These are phyloP conservation scores for Delichon dasypus DNA, from an alignment of 2,797 vertebrate species.

Conservation along the genomic window DNA sequence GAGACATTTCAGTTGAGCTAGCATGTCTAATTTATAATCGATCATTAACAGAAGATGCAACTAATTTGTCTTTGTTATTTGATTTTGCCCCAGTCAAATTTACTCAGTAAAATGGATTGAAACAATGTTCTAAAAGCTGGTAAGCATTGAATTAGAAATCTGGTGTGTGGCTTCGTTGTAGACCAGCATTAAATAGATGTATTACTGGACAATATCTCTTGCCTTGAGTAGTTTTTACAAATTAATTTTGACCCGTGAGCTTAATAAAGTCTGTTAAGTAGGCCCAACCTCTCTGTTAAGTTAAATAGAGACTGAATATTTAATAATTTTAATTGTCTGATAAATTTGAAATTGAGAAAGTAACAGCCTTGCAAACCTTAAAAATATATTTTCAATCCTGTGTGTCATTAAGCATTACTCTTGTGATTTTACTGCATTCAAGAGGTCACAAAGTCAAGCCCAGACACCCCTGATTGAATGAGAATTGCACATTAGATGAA, in stretches of 20 bases:
- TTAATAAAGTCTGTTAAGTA: slow-evolving; percentile 38
- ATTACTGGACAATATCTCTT: neutral
- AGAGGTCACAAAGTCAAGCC: slow-evolving; percentile 54
- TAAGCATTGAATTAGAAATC: slow-evolving; percentile 14
- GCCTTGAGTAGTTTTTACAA: slow-evolving; percentile 37
- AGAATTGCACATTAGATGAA: slow-evolving; percentile 57
- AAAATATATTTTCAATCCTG: slow-evolving; percentile 50
- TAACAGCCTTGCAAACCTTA: slow-evolving; percentile 64
- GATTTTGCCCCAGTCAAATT: slow-evolving; percentile 62
- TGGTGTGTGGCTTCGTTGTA: neutral
- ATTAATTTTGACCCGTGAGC: slow-evolving; percentile 55
- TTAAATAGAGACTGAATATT: slow-evolving; percentile 45
- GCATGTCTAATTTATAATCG: slow-evolving; percentile 69
- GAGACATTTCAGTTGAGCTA: slow-evolving; percentile 58
- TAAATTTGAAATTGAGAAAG: slow-evolving; percentile 59
- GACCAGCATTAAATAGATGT: slow-evolving; percentile 5
- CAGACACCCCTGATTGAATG: slow-evolving; percentile 29
- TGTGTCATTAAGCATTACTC: slow-evolving; percentile 55
- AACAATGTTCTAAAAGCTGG: slow-evolving; percentile 36
- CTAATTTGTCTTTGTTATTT: slow-evolving; percentile 67
- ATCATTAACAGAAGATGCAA: slow-evolving; percentile 69
- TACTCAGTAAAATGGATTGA: slow-evolving; percentile 66
- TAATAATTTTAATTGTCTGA: slow-evolving; percentile 65
- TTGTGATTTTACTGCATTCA: slow-evolving; percentile 51
- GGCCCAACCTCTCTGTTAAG: slow-evolving; percentile 30